Conservation (phyloP, 2,113 vertebrate species). For the Oreocharis arfaki region DNA sequence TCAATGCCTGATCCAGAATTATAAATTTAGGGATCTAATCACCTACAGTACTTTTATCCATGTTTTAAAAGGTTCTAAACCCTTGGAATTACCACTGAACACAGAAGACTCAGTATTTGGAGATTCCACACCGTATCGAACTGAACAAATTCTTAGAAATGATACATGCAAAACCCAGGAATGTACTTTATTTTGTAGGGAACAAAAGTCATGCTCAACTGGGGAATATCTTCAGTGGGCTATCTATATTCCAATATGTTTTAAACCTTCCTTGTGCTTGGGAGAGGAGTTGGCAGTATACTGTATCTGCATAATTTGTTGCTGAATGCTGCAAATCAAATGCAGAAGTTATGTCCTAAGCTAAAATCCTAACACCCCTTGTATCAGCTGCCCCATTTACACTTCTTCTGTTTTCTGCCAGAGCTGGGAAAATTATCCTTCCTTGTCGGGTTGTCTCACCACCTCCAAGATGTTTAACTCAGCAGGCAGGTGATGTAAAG, state of each 20-base stretch:
- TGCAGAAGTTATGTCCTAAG: not conserved
- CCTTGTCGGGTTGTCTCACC: not conserved
- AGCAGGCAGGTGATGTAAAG: constrained; percentile 28
- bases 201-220: not conserved
- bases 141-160: not conserved
- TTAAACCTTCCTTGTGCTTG: not conserved
- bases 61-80: not conserved
- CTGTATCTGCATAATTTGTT: not conserved
- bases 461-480: constrained; percentile 1
- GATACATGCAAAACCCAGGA: not conserved
- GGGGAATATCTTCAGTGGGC: not conserved
- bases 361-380: not conserved
- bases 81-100: not conserved
- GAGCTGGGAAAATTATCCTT: not conserved
- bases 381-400: not conserved
- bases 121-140: not conserved
- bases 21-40: not conserved
- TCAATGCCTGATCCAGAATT: not conserved
- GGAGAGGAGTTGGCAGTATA: not conserved
- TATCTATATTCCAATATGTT: not conserved
- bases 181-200: not conserved
- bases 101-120: not conserved
- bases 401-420: not conserved
- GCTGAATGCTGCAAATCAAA: not conserved
- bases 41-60: not conserved